Evolutionary conservation across 2,113 vertebrate species (phyloP), one percentile per base, ranked within the genome.

Genomic region (Lampris megalopsis): DNA sequence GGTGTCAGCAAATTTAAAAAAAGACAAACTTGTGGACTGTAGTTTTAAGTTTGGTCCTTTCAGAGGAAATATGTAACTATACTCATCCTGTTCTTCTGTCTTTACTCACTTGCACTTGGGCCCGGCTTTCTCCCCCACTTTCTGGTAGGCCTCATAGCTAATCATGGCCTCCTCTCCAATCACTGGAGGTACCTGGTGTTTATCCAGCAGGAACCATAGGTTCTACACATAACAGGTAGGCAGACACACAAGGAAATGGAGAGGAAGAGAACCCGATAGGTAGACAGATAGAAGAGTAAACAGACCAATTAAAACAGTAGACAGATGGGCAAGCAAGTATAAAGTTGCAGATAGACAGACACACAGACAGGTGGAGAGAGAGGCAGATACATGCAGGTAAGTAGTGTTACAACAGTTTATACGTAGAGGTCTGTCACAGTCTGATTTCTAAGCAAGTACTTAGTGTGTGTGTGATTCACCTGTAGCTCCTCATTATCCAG

Each of bases 401-500:
- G 24, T 35, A 35, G 36, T 57, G n/a, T 35, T 7, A 35, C 11
- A n/a, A 38, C 9, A 41, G 59, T 61, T 9, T 9, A n/a, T 61
- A n/a, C 13, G 59, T 61, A n/a, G 10, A 9, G 6, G 3, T 48
- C 6, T 67, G 24, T 61, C 40, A 2, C 43, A 2, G 41, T 10
- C n/a, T 66, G 24, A 4, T 5, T 41, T 37, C 13, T 7, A 10
- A 37, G 56, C 37, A 35, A 37, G 56, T 58, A 35, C 37, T 24
- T 58, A 37, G 52, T 61, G 52, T 61, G 37, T 37, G 6, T 37
- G n/a, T 36, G 0, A 49, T 71, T 80, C 88, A 98, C 98, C 94
- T 99, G 98, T 52, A 99, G 92, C 83, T 99, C 98, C 89, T 99
- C 98, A 63, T 99, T 99, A 92, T 99, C 97, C 72, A 99, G 87